These are phyloP conservation scores for Phymorhynchus buccinoides DNA, from an alignment of 1,140 invertebrate species.

Conservation along the genomic window DNA sequence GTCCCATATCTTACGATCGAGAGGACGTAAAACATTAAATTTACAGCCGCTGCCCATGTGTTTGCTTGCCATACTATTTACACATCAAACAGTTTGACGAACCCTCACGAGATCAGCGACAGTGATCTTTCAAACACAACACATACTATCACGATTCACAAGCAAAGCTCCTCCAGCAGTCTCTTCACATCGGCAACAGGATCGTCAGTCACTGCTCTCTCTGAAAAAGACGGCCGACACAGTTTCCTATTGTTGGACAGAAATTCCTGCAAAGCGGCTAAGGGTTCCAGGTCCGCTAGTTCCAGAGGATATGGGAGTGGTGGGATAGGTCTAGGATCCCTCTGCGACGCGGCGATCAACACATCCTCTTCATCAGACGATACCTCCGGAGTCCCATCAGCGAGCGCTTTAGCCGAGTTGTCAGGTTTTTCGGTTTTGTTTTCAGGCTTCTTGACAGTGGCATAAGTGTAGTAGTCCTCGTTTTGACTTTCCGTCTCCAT, in stretches of 20 bases:
- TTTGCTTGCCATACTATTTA: no score
- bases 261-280: not conserved
- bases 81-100: no score
- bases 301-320: not conserved
- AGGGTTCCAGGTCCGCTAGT: not conserved
- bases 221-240: not conserved
- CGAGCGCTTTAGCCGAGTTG: not conserved
- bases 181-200: not conserved
- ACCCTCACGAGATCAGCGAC: no score
- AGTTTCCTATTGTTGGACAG: constrained; percentile 8
- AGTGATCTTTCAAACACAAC: no score
- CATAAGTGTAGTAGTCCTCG: not conserved
- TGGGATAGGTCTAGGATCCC: not conserved
- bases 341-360: not conserved
- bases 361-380: not conserved
- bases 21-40: no score
- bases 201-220: not conserved
- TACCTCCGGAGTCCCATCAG: not conserved
- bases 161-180: not conserved
- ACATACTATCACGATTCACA: no score
- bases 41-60: no score
- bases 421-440: not conserved
- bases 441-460: not conserved
- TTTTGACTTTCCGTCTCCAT: no score
- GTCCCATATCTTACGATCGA: no score